Base-by-base conservation (phyloP, 1,140 invertebrate genomes). In the Aphis craccivora region DNA sequence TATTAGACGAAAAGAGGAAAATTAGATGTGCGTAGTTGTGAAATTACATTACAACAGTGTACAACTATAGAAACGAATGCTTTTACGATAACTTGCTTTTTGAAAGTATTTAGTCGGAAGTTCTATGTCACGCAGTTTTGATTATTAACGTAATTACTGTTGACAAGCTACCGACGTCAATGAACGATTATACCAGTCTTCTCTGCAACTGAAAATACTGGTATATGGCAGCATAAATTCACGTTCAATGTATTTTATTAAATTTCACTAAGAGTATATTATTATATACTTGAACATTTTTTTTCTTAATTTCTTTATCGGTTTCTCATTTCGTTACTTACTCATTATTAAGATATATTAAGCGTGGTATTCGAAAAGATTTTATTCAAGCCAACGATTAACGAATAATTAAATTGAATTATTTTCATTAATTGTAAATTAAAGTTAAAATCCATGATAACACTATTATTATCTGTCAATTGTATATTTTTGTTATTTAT, bases 101-200 rank as follows among this genome's bases (percentile, higher is more conserved):
- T n/a, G 60, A 18, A n/a, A 76, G 60, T 76, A 76, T 76, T 76
- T 76, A 76, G 60, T 76, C n/a, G 30, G 18, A 76, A 67, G 30
- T 76, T 76, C 30, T 76, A n/a, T 76, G 60, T 76, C 30, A n/a
- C 48, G 48, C 60, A 76, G 60, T 76, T 76, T 76, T 76, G 60
- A 76, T 76, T 76, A 76, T n/a, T 76, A 76, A 76, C 14, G 60
- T 76, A n/a, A 76, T 76, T 76, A 76, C 30, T 76, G 60, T n/a
- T n/a, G 60, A 35, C 30, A n/a, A 18, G 60, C 30, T n/a, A 76
- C n/a, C 14, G 18, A 76, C 14, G 60, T 76, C 30, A 76, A n/a
- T n/a, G 1, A 67, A 67, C 25, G 60, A 67, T 67, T 67, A 30
- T 30, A n/a, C 18, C 60, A 76, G 30, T 18, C 60, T 76, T 76